Evolutionary conservation across 2,113 vertebrate species (phyloP).

Genomic region (Arizona elegans): DNA sequence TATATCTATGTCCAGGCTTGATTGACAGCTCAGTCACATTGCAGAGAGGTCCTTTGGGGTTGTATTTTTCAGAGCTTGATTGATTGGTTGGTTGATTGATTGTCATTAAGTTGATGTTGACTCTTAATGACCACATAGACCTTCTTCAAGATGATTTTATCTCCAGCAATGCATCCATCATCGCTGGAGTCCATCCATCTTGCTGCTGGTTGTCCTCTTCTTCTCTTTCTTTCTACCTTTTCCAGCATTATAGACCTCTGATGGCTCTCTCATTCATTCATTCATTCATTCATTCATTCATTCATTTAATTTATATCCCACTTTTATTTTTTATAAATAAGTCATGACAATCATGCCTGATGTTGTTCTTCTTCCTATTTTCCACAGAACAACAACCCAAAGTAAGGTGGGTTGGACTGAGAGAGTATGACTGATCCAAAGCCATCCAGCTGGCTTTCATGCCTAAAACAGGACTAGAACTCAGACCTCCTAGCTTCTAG

Average conservation of each 20-base stretch:
- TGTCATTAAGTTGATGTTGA: neutral
- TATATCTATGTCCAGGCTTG: neutral
- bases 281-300: neutral
- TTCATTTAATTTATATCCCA: too few relatives aligned
- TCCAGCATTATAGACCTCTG: neutral
- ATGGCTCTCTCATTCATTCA: neutral
- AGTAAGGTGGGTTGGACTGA: too few relatives aligned
- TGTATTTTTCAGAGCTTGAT: neutral
- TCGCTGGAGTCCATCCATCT: neutral
- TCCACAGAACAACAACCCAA: too few relatives aligned
- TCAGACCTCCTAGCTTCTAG: too few relatives aligned
- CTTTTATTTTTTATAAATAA: too few relatives aligned
- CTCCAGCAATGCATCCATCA: neutral
- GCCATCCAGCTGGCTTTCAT: too few relatives aligned
- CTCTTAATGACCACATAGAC: neutral
- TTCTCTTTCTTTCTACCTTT: neutral
- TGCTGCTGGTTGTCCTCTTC: neutral
- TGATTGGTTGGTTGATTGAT: neutral
- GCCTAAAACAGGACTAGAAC: too few relatives aligned
- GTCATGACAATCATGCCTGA: too few relatives aligned
- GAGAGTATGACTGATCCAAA: too few relatives aligned
- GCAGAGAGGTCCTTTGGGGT: neutral
- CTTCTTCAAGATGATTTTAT: neutral
- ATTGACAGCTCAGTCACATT: neutral
- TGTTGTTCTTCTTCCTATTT: too few relatives aligned